A percentile compares a stretch with the other conserved stretches of the same genome.
These are phyloP conservation scores for Stenichneumon culpator DNA, from an alignment of 2,888 invertebrate species.

Conservation along the genomic window DNA sequence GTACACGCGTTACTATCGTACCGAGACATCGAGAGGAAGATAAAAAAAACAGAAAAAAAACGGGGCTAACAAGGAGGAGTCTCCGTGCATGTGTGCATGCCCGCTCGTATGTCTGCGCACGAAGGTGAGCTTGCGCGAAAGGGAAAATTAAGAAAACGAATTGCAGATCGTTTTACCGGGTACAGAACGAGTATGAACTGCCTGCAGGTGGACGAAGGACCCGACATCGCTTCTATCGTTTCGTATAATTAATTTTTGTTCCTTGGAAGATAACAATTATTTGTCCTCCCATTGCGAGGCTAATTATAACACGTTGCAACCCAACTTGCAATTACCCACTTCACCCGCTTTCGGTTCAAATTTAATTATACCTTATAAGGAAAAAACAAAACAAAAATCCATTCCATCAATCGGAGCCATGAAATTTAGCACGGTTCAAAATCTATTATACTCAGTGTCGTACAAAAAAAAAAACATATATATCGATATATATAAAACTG, in stretches of 20 bases:
- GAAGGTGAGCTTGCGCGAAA: conserved; percentile 28
- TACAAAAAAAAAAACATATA: no score
- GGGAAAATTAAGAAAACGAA: conserved; percentile 59
- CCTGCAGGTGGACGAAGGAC: conserved; percentile 40
- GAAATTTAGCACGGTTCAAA: not conserved
- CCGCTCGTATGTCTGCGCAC: not conserved
- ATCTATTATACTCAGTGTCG: no score
- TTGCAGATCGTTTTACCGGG: conserved; percentile 51
- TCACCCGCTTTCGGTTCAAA: not conserved
- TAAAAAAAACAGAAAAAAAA: conserved; percentile 31
- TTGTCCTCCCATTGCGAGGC: not conserved
- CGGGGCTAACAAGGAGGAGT: conserved; percentile 59
- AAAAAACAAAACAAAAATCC: not conserved
- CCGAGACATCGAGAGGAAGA: conserved; percentile 49
- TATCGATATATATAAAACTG: not conserved
- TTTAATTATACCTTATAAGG: not conserved
- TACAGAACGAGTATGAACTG: conserved; percentile 11
- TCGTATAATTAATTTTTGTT: conserved; percentile 32
- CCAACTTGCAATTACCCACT: not conserved
- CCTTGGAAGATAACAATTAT: not conserved
- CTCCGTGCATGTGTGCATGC: not conserved
- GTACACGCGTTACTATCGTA: conserved; percentile 64
- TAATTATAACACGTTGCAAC: not conserved
- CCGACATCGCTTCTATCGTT: conserved; percentile 26
- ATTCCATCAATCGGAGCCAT: not conserved